Evolutionary conservation across 1,140 invertebrate species (phyloP), one percentile per base, ranked within the genome.

Genomic region (Pseudobourletiella spinata): DNA sequence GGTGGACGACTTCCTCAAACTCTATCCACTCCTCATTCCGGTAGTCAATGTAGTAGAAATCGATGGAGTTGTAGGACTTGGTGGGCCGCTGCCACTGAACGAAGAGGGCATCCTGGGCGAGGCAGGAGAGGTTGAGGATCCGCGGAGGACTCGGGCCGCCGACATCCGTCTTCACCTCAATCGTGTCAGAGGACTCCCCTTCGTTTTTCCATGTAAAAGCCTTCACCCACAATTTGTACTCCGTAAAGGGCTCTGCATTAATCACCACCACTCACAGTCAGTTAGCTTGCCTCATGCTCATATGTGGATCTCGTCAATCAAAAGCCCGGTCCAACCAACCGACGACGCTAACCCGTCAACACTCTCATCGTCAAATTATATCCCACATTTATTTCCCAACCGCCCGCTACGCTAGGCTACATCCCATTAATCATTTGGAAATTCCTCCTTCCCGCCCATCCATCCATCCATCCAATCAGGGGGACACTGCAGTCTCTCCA

Each of bases 191-290:
- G 25, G 82, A 76, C 67, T 85, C 82, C 39, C 86, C 86, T 74
- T 87, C 85, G 74, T 86, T 79, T 72, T 83, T 84, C 71, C 76
- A 78, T 8, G 85, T 87, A 70, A 81, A 84, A 16, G 89, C 89
- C 71, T 88, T 86, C 11, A 92, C 84, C 82, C 84, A 91, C 66
- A 95, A 84, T 74, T 86, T 87, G 74, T 93, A 93, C 46, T 87
- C 81, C 2, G 86, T 89, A 72, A 83, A 85, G 22, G 90, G 85
- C 71, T 83, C 87, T 90, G 76, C 59, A 82, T 79, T 28, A 25
- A 28, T 22, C 11, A 54, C 11, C 11, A 48, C 16, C 6, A 48
- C 6, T 48, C 46, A 48, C 6, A 18, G 22, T 24, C n/a, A n/a
- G n/a, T n/a, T n/a, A n/a, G n/a, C n/a, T n/a, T n/a, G n/a, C n/a